A percentile compares a stretch with the other conserved stretches of the same genome.
phyloP scores from a whole-genome alignment of 2,888 invertebrate species.

The Chaitophorus viminalis region DNA sequence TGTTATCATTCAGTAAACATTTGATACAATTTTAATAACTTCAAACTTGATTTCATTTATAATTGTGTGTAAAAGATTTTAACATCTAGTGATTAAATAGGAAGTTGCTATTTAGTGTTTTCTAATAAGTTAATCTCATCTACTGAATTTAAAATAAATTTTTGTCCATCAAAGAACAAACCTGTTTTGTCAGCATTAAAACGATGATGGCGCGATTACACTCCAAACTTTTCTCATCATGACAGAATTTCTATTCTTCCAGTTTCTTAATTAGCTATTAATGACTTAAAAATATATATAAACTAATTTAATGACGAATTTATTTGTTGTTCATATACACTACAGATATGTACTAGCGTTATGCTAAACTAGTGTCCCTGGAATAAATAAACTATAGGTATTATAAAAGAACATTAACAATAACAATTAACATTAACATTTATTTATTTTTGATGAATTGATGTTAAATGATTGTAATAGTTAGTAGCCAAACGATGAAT shows the following conservation, averaged over 20 bases:
- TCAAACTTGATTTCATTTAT: no score
- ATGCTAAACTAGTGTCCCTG: not conserved
- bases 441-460: no score
- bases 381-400: not conserved
- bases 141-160: not conserved
- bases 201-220: not conserved
- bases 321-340: not conserved
- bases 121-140: not conserved
- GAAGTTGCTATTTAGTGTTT: no score
- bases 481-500: no score
- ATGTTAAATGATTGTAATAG: no score
- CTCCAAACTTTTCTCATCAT: not conserved
- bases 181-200: not conserved
- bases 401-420: no score
- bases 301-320: not conserved
- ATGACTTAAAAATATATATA: not conserved
- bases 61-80: no score
- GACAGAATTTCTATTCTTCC: not conserved
- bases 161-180: not conserved
- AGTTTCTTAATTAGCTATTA: not conserved
- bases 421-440: no score
- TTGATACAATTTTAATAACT: no score
- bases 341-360: not conserved
- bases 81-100: no score
- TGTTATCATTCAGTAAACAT: no score